Base-by-base conservation (phyloP, 2,797 vertebrate genomes). In the Xyrichtys novacula region DNA sequence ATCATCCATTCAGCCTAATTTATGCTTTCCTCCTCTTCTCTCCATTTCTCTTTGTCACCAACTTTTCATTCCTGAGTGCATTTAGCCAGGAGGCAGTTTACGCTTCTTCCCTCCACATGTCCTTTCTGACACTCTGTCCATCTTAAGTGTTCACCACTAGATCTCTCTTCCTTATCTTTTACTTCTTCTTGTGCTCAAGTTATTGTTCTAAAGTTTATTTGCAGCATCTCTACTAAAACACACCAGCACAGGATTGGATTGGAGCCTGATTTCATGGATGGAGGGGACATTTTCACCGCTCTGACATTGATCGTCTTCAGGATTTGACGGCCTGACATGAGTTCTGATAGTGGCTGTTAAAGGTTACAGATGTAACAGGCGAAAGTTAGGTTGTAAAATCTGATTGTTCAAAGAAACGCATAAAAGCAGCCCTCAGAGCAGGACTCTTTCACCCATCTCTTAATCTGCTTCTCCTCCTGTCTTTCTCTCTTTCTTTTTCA, bases 161-260 rank as follows among this genome's bases (percentile, higher is more conserved):
- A 22, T 47, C 46, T 10, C 22, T 38, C 15, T 31, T 22, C 44
- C 48, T 46, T 36, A 28, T 43, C n/a, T 28, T 11, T 20, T 28
- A 31, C 31, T 12, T 2, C 10, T 10, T 3, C 14, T 5, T 23
- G n/a, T 46, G 28, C 65, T 73, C 68, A 80, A 80, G 48, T 84
- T 83, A 87, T 76, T 72, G 68, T 78, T 68, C 49, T 50, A 65
- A 63, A 76, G 69, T 78, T 77, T 76, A n/a, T 76, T 65, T 80
- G 65, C 38, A 34, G 74, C 20, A n/a, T 71, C 67, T n/a, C 49
- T 48, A n/a, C 70, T 69, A 71, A 55, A 54, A 73, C 47, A 54
- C 62, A 52, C 54, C 50, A 42, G 31, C 47, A 54, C 56, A 23
- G 60, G 53, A 74, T 73, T 48, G 62, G 79, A 84, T 89, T 81